Evolutionary conservation across 2,113 vertebrate species (phyloP), one percentile per base, ranked within the genome.

Genomic region (Hippocampus zosterae): DNA sequence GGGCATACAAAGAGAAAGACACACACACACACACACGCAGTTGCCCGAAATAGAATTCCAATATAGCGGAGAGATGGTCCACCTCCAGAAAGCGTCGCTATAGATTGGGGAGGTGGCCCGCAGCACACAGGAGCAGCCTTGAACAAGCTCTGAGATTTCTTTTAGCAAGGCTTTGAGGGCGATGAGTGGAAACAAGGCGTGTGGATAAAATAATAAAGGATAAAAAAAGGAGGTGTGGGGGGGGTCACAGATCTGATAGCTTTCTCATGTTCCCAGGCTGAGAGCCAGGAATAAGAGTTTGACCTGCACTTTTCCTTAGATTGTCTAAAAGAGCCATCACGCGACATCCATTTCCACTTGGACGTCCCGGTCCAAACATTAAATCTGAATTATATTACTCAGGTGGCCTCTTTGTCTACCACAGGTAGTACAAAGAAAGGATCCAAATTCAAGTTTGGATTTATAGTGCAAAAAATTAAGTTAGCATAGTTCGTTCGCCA

Each of bases 131-230:
- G 42, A 65, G 55, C 66, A 77, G 71, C 75, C 75, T 77, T 82
- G 73, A 82, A 75, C 71, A 64, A 65, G 65, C 50, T 59, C 44
- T 60, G 70, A 68, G 71, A 70, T 70, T 77, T 82, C 76, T 46
- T 46, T 65, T 8, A 72, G 60, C 37, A 19, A 68, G 44, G 60
- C 69, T 67, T 75, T 37, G 61, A 11, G 63, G 72, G 63, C 61
- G 48, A 53, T 11, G 25, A 72, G 56, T 62, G 7, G 13, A 56
- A 65, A 68, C 64, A 21, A 59, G 48, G 65, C 56, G 53, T 52
- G 63, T 66, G 27, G 67, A 80, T 85, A n/a, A 79, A 81, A 81
- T 68, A 75, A 72, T 74, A 73, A 79, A 81, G 70, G 75, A 65
- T 56, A n/a, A 23, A 33, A 73, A 59, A 75, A 37, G 66, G 60